Conservation (phyloP, 2,113 vertebrate species). For the Hystrix brachyura region DNA sequence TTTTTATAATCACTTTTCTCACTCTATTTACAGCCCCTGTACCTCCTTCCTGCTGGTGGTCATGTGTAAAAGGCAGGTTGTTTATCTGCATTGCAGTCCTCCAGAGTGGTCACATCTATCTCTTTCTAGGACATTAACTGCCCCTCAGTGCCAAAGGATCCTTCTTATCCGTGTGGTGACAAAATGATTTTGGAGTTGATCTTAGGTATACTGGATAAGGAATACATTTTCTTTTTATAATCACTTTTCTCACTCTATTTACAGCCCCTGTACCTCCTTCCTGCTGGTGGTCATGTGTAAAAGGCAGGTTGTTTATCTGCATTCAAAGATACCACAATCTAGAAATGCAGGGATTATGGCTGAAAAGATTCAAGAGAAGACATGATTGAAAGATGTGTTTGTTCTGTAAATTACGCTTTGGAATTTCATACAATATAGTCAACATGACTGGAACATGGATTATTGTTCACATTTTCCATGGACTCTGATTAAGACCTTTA, state of each 20-base stretch:
- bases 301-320: background rate
- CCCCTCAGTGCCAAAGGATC: background rate
- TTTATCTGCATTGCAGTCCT: too few relatives aligned
- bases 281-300: background rate
- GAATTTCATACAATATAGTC: slow-evolving; percentile 18
- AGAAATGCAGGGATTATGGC: background rate
- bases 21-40: background rate
- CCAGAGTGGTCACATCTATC: background rate
- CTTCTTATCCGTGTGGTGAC: background rate
- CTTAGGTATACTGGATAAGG: background rate
- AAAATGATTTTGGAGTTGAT: background rate
- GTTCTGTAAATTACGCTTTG: background rate
- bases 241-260: background rate
- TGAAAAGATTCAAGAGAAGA: background rate
- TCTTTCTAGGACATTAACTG: background rate
- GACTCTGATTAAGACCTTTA: background rate
- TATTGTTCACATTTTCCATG: background rate
- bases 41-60: background rate
- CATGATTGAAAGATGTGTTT: background rate
- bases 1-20: background rate
- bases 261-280: background rate
- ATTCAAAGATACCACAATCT: background rate
- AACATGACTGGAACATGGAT: background rate
- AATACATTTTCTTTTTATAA: background rate
- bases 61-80: background rate